Base-by-base conservation (phyloP, 1,140 invertebrate species). In the Polypedilum pembai region DNA sequence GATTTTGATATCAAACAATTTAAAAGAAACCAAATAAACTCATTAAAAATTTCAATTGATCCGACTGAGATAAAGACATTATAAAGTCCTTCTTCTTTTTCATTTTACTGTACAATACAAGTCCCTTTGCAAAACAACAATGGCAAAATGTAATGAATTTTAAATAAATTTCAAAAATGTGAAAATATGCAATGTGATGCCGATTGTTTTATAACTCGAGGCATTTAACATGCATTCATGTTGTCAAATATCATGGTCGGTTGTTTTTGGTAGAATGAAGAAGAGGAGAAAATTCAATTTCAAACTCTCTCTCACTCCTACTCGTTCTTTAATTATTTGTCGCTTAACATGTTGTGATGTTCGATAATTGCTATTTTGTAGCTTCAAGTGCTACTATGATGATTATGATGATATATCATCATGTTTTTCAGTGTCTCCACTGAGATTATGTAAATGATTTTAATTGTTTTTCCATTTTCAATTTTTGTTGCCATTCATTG, bases 191-290 rank as follows among this genome's bases (percentile, higher is more conserved):
- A 56, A 56, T 56, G 45, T 56, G 45, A 56, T 56, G 45, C 45
- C 45, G n/a, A 56, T 56, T 56, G 45, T 56, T 56, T 12, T 56
- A 56, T 56, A n/a, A 56, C 45, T 56, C n/a, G 45, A n/a, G 45
- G 45, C 45, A 56, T 56, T 56, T 56, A 56, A 56, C 45, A 56
- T 56, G 45, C 45, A 56, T 56, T 56, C n/a, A 56, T 56, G 45
- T 56, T 56, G 45, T 56, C 45, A 56, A 56, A 56, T 56, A 56
- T 56, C 24, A 33, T 56, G 45, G 45, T n/a, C n/a, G 45, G 45
- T n/a, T 15, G 15, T 56, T n/a, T 4, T 56, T 4, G 15, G 10
- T n/a, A 45, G 15, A 45, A 15, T 45, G 15, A 56, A 56, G 41
- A 15, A 45, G n/a, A 15, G 45, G 45, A 10, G 7, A 56, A 56